Base-by-base conservation (phyloP, 64 coral and sea anemone species). In the Pachyseris speciosa region DNA sequence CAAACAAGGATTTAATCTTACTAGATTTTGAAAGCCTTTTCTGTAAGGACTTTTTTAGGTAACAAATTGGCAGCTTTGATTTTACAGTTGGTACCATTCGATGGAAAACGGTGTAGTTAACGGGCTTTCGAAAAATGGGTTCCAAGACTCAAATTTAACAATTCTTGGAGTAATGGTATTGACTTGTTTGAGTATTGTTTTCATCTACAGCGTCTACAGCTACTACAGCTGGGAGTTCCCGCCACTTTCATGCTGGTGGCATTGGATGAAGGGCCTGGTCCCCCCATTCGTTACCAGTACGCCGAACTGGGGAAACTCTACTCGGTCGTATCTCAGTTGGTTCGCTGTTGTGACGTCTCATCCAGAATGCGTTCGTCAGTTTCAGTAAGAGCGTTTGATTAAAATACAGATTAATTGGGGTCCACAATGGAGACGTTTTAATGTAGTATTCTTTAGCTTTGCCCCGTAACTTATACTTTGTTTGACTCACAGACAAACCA, bases 221-320 rank as follows among this genome's bases (percentile, higher is more conserved):
- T 99, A n/a, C 50, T 99, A 7, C 64, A 91, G 19, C 83, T 99
- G 13, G 90, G 80, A 51, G 93, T 99, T 31, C 97, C 97, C 1
- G 89, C 93, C 19, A 92, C 94, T 31, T 99, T 99, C 58, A 99
- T 99, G 75, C 87, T 93, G 39, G 94, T 99, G 0, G 97, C 97
- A 40, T 59, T 99, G 34, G 97, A 99, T 58, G 97, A 99, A 74
- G 97, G 97, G 5, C 97, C 97, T 13, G 97, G 97, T 1, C 93
- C 93, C 28, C 90, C 93, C 2, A 95, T 99, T 53, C 97, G 97
- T 26, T 96, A 96, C 80, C 94, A 96, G 67, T 99, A 95, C 33
- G 93, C 97, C 59, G 97, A 99, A 84, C 90, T 99, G 0, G 97
- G 97, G 5, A 99, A 99, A 84, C 94, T 99, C 8, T 93, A 95